These are phyloP conservation scores for Tribolium freemani DNA, from an alignment of 2,888 invertebrate species.

Conservation along the genomic window DNA sequence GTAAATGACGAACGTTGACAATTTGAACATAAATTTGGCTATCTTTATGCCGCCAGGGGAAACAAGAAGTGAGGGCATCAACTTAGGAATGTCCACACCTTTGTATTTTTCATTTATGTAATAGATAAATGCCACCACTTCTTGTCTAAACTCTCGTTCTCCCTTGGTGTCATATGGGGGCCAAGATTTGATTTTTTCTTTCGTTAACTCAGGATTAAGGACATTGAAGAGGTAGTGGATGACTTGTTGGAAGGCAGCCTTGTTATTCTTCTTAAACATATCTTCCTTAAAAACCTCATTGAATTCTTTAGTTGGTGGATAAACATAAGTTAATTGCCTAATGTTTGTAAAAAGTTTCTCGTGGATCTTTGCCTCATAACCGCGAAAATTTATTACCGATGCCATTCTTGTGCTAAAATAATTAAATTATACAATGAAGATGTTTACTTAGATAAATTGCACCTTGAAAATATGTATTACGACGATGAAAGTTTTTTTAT, in stretches of 20 bases:
- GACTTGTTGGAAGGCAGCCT: conserved; percentile 62
- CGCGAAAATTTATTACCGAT: neutral
- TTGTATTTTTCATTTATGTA: conserved; percentile 59
- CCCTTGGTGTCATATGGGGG: conserved; percentile 57
- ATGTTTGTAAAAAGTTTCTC: conserved; percentile 60
- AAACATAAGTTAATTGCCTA: conserved; percentile 54
- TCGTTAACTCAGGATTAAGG: conserved; percentile 58
- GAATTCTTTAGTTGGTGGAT: conserved; percentile 59
- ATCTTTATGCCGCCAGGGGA: conserved; percentile 64
- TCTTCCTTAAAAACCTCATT: conserved; percentile 58
- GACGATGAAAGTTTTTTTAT: too few relatives aligned
- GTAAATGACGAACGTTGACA: conserved; percentile 61
- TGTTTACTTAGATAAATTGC: too few relatives aligned
- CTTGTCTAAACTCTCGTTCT: conserved; percentile 61
- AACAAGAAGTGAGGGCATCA: conserved; percentile 63
- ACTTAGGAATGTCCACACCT: conserved; percentile 59
- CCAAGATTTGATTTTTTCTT: conserved; percentile 59
- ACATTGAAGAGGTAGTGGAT: conserved; percentile 61
- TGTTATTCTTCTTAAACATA: conserved; percentile 66
- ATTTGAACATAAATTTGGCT: conserved; percentile 61
- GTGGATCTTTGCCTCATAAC: neutral
- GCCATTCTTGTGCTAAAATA: neutral
- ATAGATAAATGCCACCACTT: conserved; percentile 60
- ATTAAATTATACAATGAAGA: neutral
- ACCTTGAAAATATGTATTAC: too few relatives aligned